Percentiles rank a stretch among this genome's conserved stretches.
These are phyloP conservation scores for Nebria ingens DNA, from an alignment of 1,140 invertebrate species.

Conservation along the genomic window DNA sequence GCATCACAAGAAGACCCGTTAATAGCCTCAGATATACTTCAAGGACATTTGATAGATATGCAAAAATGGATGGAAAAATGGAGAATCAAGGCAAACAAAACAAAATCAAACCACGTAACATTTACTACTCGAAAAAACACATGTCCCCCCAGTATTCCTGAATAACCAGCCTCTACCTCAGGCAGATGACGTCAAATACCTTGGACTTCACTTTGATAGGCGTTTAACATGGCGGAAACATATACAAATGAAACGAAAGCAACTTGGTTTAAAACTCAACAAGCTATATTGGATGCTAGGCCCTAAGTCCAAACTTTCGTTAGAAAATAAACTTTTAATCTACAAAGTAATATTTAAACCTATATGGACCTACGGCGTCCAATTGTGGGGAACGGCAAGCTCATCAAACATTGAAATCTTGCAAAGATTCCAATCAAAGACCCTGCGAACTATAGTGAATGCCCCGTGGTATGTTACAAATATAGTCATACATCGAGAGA, in stretches of 20 bases:
- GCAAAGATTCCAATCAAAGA: slow-evolving; percentile 17
- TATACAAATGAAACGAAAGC: slow-evolving; percentile 1
- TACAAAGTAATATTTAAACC: slow-evolving; percentile 16
- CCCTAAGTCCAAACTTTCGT: not conserved
- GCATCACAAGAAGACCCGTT: not conserved
- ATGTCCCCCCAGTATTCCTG: too few relatives aligned
- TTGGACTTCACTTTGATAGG: slow-evolving; percentile 15
- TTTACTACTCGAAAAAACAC: too few relatives aligned
- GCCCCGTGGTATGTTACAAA: slow-evolving; percentile 18
- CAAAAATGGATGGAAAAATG: slow-evolving; percentile 19
- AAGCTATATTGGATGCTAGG: not conserved
- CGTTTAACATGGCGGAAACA: slow-evolving; percentile 14
- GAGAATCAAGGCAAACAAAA: slow-evolving; percentile 20
- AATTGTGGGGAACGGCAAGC: slow-evolving; percentile 14
- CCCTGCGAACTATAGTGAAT: slow-evolving; percentile 11
- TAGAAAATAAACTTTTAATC: slow-evolving; percentile 13
- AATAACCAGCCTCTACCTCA: too few relatives aligned
- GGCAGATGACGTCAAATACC: slow-evolving; percentile 16
- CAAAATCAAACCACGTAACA: slow-evolving; percentile 18
- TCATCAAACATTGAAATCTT: slow-evolving; percentile 13
- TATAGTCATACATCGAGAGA: too few relatives aligned
- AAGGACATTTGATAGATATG: slow-evolving; percentile 11
- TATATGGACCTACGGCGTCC: slow-evolving; percentile 12
- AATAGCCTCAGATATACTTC: slow-evolving; percentile 12
- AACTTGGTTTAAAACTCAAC: not conserved